These are phyloP conservation scores for Drosophila seclusa DNA, from an alignment of 2,888 invertebrate species.

Conservation along the genomic window DNA sequence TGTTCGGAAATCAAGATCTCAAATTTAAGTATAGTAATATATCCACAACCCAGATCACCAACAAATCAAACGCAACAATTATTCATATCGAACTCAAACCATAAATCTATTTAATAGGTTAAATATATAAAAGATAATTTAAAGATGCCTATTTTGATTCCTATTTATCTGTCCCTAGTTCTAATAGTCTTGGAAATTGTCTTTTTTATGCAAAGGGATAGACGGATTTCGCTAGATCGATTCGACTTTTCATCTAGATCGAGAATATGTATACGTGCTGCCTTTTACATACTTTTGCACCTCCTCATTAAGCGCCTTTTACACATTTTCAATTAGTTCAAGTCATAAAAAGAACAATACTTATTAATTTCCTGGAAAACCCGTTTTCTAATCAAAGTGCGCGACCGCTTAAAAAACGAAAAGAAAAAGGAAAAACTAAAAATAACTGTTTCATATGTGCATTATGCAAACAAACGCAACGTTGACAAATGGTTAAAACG, in stretches of 20 bases:
- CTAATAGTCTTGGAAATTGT: fast-evolving
- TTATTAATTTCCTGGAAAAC: neutral
- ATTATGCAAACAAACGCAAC: conserved; percentile 67
- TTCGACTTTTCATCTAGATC: neutral
- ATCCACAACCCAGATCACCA: no score
- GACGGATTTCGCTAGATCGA: neutral
- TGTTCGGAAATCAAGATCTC: fast-evolving
- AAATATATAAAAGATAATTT: no score
- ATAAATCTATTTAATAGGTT: no score
- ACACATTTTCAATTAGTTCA: neutral
- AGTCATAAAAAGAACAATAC: neutral
- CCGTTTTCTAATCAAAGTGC: neutral
- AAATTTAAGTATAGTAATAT: no score
- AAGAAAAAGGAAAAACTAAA: conserved; percentile 19
- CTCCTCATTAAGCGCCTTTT: neutral
- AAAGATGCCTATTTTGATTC: no score
- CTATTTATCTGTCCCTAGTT: neutral
- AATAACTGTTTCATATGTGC: conserved; percentile 16
- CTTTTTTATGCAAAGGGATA: fast-evolving
- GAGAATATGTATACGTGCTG: neutral
- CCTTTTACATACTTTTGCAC: neutral
- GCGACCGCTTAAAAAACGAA: conserved; percentile 21
- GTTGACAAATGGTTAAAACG: conserved; percentile 53
- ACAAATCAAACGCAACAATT: no score
- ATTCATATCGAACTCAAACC: no score